These are phyloP conservation scores for Papilio helenus DNA, from an alignment of 1,140 invertebrate species.

Conservation along the genomic window DNA sequence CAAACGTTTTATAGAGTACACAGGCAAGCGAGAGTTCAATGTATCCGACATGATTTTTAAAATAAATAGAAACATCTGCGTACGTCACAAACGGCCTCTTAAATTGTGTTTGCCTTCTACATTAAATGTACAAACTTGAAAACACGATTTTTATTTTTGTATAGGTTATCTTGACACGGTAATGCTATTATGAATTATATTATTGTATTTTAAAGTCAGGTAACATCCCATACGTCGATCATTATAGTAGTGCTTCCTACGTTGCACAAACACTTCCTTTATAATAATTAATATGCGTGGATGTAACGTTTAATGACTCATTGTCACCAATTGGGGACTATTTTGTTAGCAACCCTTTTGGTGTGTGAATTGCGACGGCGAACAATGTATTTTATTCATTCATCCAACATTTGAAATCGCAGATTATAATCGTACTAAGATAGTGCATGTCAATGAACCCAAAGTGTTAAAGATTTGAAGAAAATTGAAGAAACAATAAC, in stretches of 20 bases:
- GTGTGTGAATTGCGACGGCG: background rate
- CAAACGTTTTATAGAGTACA: background rate
- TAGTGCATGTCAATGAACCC: too few relatives aligned
- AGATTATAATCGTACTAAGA: too few relatives aligned
- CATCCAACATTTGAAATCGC: too few relatives aligned
- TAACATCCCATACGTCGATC: background rate
- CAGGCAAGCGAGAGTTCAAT: background rate
- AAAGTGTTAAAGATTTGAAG: too few relatives aligned
- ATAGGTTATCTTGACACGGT: background rate
- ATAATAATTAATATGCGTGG: conserved; percentile 32
- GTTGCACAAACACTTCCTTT: conserved; percentile 31
- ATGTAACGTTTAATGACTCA: conserved; percentile 38
- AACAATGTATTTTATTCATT: background rate
- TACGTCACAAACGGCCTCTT: background rate
- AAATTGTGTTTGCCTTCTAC: background rate
- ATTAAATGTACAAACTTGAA: background rate
- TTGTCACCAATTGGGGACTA: conserved; percentile 26
- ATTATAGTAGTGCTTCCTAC: conserved; percentile 23
- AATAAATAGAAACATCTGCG: conserved; percentile 8
- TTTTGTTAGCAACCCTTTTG: conserved; percentile 20
- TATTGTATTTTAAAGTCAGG: conserved; percentile 1
- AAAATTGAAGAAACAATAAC: too few relatives aligned
- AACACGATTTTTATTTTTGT: background rate
- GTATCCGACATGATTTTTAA: background rate
- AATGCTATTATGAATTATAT: background rate